A percentile compares a stretch with the other conserved stretches of the same genome.
Evolutionary conservation across 2,888 invertebrate species (phyloP).

Genomic region (Acronicta aceris): DNA sequence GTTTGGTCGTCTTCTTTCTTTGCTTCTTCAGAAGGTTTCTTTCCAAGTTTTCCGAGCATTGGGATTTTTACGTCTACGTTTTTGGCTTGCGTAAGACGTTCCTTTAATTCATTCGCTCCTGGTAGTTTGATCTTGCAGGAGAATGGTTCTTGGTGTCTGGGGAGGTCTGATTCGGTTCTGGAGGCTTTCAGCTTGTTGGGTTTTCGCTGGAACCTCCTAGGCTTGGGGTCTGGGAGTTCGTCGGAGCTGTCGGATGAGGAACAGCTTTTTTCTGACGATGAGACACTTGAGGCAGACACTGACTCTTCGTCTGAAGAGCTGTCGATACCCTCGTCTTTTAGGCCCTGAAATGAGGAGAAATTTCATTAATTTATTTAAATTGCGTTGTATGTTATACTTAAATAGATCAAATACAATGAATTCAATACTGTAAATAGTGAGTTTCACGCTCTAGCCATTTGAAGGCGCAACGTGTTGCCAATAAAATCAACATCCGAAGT

Average conservation of each 20-base stretch:
- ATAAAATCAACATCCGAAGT: slow-evolving; percentile 1
- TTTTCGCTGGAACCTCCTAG: slow-evolving; percentile 79
- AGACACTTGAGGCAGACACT: slow-evolving; percentile 79
- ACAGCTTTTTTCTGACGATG: slow-evolving; percentile 86
- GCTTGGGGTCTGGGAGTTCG: slow-evolving; percentile 76
- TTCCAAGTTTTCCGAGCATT: slow-evolving; percentile 77
- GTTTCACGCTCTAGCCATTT: not conserved
- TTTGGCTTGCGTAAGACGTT: slow-evolving; percentile 74
- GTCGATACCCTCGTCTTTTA: slow-evolving; percentile 88
- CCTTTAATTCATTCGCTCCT: slow-evolving; percentile 70
- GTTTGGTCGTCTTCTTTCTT: slow-evolving; percentile 76
- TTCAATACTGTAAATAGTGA: too few relatives aligned
- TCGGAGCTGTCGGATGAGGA: slow-evolving; percentile 85
- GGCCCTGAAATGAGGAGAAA: slow-evolving; percentile 72
- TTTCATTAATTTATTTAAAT: not conserved
- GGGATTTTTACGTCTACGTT: slow-evolving; percentile 77
- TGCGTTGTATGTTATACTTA: too few relatives aligned
- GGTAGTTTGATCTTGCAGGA: slow-evolving; percentile 69
- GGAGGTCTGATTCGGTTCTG: slow-evolving; percentile 83
- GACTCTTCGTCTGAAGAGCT: slow-evolving; percentile 87
- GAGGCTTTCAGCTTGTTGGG: slow-evolving; percentile 83
- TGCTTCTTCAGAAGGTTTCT: slow-evolving; percentile 75
- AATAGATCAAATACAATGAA: too few relatives aligned
- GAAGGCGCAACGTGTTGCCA: slow-evolving; percentile 2
- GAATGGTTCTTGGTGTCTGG: slow-evolving; percentile 71